Evolutionary conservation across 37 sponge, comb jelly and placozoan genomes (phyloP), one percentile per base, ranked within the genome.

Genomic region (Spongilla lacustris): DNA sequence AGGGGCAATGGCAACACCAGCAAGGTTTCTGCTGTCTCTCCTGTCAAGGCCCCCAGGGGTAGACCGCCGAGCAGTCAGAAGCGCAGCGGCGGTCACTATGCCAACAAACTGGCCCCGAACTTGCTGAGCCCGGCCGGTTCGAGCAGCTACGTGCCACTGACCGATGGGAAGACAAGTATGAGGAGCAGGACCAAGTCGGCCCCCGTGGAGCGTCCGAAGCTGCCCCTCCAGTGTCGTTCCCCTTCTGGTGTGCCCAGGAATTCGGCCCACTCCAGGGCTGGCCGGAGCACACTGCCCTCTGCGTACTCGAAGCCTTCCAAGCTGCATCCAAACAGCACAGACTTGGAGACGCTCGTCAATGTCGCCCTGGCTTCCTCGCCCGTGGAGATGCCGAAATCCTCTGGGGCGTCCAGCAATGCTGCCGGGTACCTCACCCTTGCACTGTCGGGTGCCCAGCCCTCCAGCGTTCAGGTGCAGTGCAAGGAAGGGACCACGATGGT

Each of bases 31-130:
- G 36, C 78, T 8, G 28, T 87, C 66, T 77, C 88, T 19, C 91
- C 95, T 10, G 92, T 91, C 30, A 81, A 91, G 76, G 91, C 95
- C 23, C 91, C 95, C 38, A 66, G 95, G n/a, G 95, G 95, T 23
- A 78, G 95, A 26, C 95, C 95, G 4, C 95, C 95, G 19, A 94
- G 86, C 80, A 88, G 74, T 46, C 75, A 88, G 75, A 75, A 84
- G 25, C 78, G 91, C 21, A 80, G 89, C 10, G 83, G 76, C 38
- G 76, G 75, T 37, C 70, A 35, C 28, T 76, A 86, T 28, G 72
- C 74, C 67, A 78, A 70, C 35, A 87, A 88, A 29, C 83, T 94
- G 4, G 77, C 82, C 5, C 95, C 95, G 6, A 86, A 84, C 69
- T 77, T 91, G 66, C 84, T 94, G 13, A 91, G 89, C 49, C 95